phyloP scores from a whole-genome alignment of 1,140 invertebrate genomes.

The Bradynema listronoti region DNA sequence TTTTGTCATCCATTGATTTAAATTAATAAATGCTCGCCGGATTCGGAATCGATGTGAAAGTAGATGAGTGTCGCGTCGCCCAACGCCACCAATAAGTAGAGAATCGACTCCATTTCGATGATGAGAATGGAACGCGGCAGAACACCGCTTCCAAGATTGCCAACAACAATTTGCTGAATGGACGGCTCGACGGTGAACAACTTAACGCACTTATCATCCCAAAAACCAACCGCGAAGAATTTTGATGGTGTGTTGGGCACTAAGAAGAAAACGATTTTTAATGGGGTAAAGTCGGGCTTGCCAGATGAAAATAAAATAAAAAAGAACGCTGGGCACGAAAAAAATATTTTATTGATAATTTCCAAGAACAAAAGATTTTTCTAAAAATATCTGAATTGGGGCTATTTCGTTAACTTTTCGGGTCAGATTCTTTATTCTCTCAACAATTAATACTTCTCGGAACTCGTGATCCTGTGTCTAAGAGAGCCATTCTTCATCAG shows the following conservation, averaged over 20 bases:
- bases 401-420: no score
- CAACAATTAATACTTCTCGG: no score
- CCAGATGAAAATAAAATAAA: no score
- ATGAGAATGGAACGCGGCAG: conserved; percentile 89
- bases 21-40: conserved; percentile 15
- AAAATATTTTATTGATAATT: no score
- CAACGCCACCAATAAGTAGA: conserved; percentile 66
- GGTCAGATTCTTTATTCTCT: no score
- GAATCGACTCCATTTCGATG: conserved; percentile 78
- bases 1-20: not conserved
- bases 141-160: conserved; percentile 75
- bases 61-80: conserved; percentile 97
- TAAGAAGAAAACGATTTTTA: no score
- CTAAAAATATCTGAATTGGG: no score
- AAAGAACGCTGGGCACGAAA: no score
- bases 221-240: conserved; percentile 82
- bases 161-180: conserved; percentile 72
- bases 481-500: no score
- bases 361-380: no score
- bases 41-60: conserved; percentile 64
- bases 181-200: conserved; percentile 70
- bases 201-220: conserved; percentile 90
- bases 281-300: no score
- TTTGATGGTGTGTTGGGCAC: conserved; percentile 65
- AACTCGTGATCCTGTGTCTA: no score